Evolutionary conservation across 2,113 vertebrate genomes (phyloP).

Genomic region (Regulus satrapa): DNA sequence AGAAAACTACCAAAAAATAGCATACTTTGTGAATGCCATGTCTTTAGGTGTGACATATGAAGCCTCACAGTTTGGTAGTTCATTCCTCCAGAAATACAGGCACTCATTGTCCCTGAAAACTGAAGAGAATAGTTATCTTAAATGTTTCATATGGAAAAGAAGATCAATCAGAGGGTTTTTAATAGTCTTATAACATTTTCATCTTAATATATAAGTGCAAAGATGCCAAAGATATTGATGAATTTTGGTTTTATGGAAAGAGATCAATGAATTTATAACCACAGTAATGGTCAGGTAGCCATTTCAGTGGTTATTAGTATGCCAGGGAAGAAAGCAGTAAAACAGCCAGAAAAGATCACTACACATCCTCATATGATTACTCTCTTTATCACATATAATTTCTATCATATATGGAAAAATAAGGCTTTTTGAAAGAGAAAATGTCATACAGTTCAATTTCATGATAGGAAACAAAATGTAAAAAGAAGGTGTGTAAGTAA

Average conservation of each 20-base stretch:
- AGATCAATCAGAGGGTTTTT: not conserved
- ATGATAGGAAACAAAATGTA: not conserved
- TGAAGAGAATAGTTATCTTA: not conserved
- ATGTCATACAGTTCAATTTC: not conserved
- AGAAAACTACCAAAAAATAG: not conserved
- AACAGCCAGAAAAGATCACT: not conserved
- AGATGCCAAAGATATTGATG: not conserved
- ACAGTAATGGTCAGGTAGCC: not conserved
- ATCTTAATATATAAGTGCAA: not conserved
- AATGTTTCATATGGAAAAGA: not conserved
- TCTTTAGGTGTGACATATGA: not conserved
- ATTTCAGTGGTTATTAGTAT: not conserved
- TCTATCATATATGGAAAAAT: not conserved
- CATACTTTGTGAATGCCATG: not conserved
- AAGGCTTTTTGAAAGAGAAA: not conserved
- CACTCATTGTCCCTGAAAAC: not conserved
- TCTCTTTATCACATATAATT: not conserved
- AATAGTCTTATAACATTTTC: not conserved
- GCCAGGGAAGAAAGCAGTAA: not conserved
- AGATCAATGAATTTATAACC: not conserved
- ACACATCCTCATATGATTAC: not conserved
- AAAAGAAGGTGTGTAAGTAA: not conserved
- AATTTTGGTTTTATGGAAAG: not conserved
- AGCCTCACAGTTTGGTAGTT: not conserved
- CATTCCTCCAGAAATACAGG: not conserved